Base-by-base conservation (phyloP, 2,888 invertebrate species). In the Drosophila subsilvestris region DNA sequence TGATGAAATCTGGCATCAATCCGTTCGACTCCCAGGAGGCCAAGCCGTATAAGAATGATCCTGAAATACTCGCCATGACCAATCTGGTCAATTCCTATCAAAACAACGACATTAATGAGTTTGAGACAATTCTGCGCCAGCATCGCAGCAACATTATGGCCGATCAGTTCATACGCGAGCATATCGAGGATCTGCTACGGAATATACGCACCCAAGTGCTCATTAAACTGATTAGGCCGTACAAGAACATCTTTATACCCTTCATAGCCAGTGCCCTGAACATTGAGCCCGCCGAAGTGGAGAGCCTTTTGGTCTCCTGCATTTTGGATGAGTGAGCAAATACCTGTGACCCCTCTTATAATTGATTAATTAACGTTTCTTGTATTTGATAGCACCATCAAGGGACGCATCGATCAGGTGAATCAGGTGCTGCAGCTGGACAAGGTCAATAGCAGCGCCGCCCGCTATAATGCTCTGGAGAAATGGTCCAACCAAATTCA, bases 11-110 rank as follows among this genome's bases (percentile, higher is more conserved):
- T 5, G 99, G 98, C 43, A 99, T 99, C 78, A 99, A 99, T 93
- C 99, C 99, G 0, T 99, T 99, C 92, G 99, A 99, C 93, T 99
- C 99, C 0, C 99, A 99, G 93, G 99, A 99, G 93, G 99, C 99
- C 0, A 99, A 99, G 91, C 99, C 99, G 0, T 99, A 99, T 92
- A 99, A 99, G 93, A 99, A 99, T 92, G 99, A 99, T 93, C 98
- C 99, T 0, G 99, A 99, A 93, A 99, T 99, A 86, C 93, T 99
- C 79, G 99, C 99, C 17, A 99, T 99, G 99, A 99, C 99, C 7
- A 98, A 99, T 93, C 94, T 99, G 86, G 99, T 99, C 63, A 96
- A 95, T 91, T 97, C 98, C 17, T 99, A 99, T 93, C 99, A 99
- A 92, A 98, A 98, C 92, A 98, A 99, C 92, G 99, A 99, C 92